Evolutionary conservation across 2,888 invertebrate genomes (phyloP).

Genomic region (Scaeva pyrastri): DNA sequence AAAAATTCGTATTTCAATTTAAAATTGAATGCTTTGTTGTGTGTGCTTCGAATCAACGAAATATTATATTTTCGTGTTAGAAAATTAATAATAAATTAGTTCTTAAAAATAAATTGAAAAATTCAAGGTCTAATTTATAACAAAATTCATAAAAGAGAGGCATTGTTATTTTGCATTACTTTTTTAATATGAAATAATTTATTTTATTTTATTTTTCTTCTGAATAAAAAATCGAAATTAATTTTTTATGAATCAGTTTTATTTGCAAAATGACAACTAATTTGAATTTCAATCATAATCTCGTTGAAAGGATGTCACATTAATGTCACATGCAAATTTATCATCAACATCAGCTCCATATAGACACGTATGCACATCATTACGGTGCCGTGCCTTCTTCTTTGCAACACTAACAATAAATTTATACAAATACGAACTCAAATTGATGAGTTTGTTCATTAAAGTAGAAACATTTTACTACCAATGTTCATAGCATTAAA

Average conservation of each 20-base stretch:
- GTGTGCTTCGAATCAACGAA: neutral
- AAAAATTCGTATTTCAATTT: constrained; percentile 17
- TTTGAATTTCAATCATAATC: neutral
- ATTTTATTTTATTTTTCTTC: neutral
- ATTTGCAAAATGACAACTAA: neutral
- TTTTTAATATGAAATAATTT: too few species aligned
- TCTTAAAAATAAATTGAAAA: neutral
- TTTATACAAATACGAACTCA: neutral
- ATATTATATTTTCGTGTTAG: neutral
- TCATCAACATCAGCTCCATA: constrained; percentile 7
- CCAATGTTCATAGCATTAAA: too few species aligned
- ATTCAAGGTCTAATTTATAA: neutral
- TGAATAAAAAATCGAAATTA: neutral
- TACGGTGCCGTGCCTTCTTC: neutral
- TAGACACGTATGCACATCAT: constrained; percentile 1
- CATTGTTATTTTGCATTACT: too few species aligned
- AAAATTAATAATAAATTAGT: neutral
- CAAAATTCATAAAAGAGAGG: neutral
- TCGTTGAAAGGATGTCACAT: neutral
- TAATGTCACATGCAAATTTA: constrained; percentile 6
- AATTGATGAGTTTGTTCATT: constrained; percentile 30
- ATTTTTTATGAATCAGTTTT: neutral
- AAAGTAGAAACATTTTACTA: constrained; percentile 3
- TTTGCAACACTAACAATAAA: neutral
- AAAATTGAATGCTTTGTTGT: neutral